These are phyloP conservation scores for Nothoprocta perdicaria DNA, from an alignment of 2,113 vertebrate species.

Conservation along the genomic window DNA sequence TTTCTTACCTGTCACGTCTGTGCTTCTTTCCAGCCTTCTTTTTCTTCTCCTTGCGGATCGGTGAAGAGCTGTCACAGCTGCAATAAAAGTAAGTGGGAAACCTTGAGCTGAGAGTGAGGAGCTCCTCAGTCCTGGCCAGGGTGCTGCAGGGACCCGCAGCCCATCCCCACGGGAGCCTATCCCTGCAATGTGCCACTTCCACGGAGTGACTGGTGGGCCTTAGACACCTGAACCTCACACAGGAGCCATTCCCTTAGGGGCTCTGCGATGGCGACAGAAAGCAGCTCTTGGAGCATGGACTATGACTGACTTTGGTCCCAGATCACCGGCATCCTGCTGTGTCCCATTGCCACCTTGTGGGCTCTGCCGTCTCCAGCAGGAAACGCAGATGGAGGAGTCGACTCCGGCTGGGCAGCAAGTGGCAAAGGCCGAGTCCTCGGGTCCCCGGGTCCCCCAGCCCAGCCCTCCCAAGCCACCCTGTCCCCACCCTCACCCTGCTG, in stretches of 20 bases:
- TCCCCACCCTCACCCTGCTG: too few species aligned
- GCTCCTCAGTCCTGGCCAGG: neutral
- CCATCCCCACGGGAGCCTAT: neutral
- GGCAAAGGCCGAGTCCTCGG: fast-evolving
- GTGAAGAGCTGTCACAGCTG: conserved; percentile 91
- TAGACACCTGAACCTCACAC: fast-evolving
- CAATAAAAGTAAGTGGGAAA: neutral
- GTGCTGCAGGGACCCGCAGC: neutral
- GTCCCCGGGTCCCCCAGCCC: too few species aligned
- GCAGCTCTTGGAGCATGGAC: neutral
- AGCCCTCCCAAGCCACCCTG: neutral
- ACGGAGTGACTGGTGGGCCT: neutral
- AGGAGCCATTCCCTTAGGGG: neutral
- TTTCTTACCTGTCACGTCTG: conserved; percentile 89
- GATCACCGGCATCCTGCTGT: neutral
- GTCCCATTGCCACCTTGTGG: conserved; percentile 35
- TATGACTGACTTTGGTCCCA: neutral
- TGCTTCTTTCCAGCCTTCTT: conserved; percentile 93
- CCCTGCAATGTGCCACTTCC: fast-evolving
- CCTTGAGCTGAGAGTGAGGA: neutral
- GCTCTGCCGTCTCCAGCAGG: neutral
- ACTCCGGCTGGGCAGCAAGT: fast-evolving
- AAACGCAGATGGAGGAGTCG: neutral
- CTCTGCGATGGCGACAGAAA: neutral
- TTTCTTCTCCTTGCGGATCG: conserved; percentile 92